These are phyloP conservation scores for Rhipidura dahli DNA, from an alignment of 2,113 vertebrate genomes.

Conservation along the genomic window DNA sequence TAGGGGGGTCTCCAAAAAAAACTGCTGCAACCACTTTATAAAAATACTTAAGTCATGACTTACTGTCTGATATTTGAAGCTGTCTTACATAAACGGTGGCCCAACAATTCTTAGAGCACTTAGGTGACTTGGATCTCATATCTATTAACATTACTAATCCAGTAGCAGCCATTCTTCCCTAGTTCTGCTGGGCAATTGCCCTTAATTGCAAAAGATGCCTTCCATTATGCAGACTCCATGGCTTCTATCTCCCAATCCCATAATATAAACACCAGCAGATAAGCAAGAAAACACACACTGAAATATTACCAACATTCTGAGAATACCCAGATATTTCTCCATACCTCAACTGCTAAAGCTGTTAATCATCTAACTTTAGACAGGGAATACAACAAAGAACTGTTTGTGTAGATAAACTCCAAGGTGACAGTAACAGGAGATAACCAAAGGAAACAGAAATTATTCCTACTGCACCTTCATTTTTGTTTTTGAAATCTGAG, in stretches of 20 bases:
- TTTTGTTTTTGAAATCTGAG: neutral
- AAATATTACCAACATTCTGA: neutral
- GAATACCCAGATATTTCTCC: neutral
- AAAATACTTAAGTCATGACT: neutral
- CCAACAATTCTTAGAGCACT: neutral
- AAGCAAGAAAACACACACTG: neutral
- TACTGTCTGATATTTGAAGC: neutral
- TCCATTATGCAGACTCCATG: neutral
- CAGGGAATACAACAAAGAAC: neutral
- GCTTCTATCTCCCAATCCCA: neutral
- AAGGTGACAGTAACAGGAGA: neutral
- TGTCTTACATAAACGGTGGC: neutral
- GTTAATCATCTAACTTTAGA: neutral
- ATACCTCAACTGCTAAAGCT: neutral
- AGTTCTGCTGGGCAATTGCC: neutral
- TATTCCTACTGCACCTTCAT: neutral
- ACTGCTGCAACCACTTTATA: neutral
- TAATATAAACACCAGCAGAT: neutral
- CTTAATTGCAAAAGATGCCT: neutral
- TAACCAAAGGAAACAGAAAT: neutral
- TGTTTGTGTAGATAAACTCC: neutral
- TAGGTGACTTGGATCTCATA: neutral
- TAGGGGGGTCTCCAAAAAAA: neutral
- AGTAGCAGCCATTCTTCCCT: neutral
- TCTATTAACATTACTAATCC: neutral